These are phyloP conservation scores for Chloroceryle inda DNA, from an alignment of 2,797 vertebrate genomes.

Conservation along the genomic window DNA sequence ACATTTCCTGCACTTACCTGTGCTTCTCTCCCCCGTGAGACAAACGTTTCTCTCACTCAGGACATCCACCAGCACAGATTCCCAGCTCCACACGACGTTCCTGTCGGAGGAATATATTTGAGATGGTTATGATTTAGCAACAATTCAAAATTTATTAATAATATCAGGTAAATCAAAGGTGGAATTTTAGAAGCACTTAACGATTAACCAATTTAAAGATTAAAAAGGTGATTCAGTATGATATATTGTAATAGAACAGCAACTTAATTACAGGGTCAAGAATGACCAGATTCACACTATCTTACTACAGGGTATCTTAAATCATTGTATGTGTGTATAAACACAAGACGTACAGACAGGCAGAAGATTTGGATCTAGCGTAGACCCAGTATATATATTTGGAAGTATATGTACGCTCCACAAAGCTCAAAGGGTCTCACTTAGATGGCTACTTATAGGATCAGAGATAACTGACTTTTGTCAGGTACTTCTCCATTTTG, in stretches of 20 bases:
- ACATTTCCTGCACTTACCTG: fast-evolving
- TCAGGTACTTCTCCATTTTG: neutral
- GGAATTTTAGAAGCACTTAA: neutral
- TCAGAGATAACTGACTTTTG: no score
- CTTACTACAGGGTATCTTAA: neutral
- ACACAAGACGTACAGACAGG: neutral
- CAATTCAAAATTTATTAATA: neutral
- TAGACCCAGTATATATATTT: no score
- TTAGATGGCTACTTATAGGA: neutral
- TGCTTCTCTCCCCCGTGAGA: neutral
- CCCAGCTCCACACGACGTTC: no score
- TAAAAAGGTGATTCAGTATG: neutral
- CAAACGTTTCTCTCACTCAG: neutral
- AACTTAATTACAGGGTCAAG: neutral
- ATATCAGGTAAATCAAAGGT: neutral
- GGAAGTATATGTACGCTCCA: neutral
- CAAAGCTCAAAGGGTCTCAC: neutral
- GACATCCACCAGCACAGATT: neutral
- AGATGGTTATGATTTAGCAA: neutral
- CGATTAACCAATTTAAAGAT: neutral
- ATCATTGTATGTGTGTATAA: neutral
- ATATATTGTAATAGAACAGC: neutral
- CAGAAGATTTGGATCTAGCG: neutral
- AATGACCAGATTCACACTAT: neutral
- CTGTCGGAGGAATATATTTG: neutral